Percentiles rank a stretch among this genome's conserved stretches.
phyloP scores from a whole-genome alignment of 2,113 vertebrate genomes.

The Dermatemys mawii region DNA sequence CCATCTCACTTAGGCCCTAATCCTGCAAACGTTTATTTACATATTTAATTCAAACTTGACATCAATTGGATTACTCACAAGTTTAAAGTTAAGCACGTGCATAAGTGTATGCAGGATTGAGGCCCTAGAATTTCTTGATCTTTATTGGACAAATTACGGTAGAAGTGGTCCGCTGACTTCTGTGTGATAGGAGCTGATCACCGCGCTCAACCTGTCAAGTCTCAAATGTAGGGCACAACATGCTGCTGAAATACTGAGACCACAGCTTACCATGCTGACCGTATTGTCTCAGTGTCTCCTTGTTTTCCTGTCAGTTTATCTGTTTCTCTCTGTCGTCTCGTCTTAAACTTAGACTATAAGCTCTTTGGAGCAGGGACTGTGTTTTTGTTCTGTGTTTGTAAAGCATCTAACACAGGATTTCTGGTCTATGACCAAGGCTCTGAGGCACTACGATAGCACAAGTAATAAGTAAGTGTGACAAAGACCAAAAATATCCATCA shows the following conservation, averaged over 20 bases:
- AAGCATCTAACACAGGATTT: neutral
- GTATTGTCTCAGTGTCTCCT: neutral
- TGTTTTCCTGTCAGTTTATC: no score
- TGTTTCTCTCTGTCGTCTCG: neutral
- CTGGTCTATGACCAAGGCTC: neutral
- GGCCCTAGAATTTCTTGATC: neutral
- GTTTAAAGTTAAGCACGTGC: neutral
- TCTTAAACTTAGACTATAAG: neutral
- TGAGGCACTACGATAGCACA: neutral
- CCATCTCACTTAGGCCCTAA: neutral
- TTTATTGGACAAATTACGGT: neutral
- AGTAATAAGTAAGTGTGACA: neutral
- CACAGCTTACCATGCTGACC: neutral
- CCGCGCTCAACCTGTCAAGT: neutral
- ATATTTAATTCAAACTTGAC: neutral
- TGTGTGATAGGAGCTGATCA: neutral
- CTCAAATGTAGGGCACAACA: neutral
- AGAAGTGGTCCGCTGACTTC: neutral
- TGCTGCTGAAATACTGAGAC: neutral
- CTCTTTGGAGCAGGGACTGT: neutral
- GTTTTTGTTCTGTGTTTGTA: neutral
- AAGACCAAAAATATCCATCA: neutral
- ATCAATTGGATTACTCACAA: neutral
- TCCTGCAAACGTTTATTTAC: neutral
- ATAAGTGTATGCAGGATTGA: neutral